Base-by-base conservation (phyloP, 1,140 invertebrate genomes). In the silkworm (Bombyx mori) region DNA sequence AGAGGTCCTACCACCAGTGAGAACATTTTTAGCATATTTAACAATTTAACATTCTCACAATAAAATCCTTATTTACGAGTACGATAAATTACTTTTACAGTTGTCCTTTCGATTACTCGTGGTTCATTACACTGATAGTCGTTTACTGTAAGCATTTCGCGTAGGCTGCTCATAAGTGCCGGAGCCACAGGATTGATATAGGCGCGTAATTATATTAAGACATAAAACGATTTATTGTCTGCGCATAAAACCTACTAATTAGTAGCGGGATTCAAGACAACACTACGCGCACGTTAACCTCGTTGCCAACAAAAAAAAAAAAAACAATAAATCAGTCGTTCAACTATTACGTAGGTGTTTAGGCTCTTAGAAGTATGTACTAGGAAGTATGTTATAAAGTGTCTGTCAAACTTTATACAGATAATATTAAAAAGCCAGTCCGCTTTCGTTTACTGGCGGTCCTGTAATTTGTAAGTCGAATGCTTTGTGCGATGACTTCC, bases 251-350 rank as follows among this genome's bases (percentile, higher is more conserved):
- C 57, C 26, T 57, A 65, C 58, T 58, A 73, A 70, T 68, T 60
- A 63, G 51, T 49, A 66, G 50, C 51, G 56, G 53, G 54, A 54
- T 54, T 42, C 54, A 68, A 66, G 12, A 47, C 26, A 35, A 35
- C 2, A 35, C 26, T 35, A 59, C 48, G 60, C 49, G 63, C 60
- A 58, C 62, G 58, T 18, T 61, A 54, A 63, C 56, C 56, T 53
- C 59, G 58, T 35, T 35, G 56, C 65, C 55, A 45, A 67, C 63
- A 35, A 35, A 35, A 35, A 35, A 75, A 77, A 70, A 70, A 69
- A 70, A 68, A 64, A 75, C 66, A 72, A 71, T 76, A 75, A 77
- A 71, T 58, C 65, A 75, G 73, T 67, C 69, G 61, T 75, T 75
- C 67, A 76, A 73, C 73, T 70, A 66, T 45, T 66, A 70, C 54